Base-by-base conservation (phyloP, 2,888 invertebrate genomes). In the Dryobota labecula region DNA sequence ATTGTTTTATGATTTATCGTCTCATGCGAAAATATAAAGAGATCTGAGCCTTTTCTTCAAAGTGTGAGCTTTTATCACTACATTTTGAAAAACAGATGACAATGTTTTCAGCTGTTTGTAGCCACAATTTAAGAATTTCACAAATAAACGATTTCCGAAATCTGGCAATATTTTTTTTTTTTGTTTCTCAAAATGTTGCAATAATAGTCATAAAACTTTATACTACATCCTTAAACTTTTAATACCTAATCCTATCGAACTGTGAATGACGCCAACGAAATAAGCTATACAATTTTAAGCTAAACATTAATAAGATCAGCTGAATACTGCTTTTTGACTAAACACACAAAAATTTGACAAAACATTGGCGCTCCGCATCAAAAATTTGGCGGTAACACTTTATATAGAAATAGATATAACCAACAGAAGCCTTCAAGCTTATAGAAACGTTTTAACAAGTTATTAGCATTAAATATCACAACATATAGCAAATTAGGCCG, bases 401-500 rank as follows among this genome's bases (percentile, higher is more conserved):
- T 80, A 76, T 70, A 87, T 89, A 90, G 81, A 91, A 86, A 88
- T 90, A 89, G 83, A 73, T 82, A 92, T 90, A 91, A 89, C 90
- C 92, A 94, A 94, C 93, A 93, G 84, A 92, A 92, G 93, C 94
- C 80, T 78, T 85, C 53, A 92, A 92, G 93, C 92, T 84, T 77
- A 86, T 85, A 86, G 80, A 85, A 83, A 78, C 71, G 76, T 83
- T 84, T 84, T 83, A 89, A 90, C 88, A 89, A 88, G 78, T 86
- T 78, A 86, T 87, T 91, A 88, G 84, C 73, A 86, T 87, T 89
- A 89, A 91, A 92, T 94, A 94, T 94, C 94, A 94, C 94, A 94
- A 94, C 91, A 94, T 89, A 87, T 90, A 92, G 92, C 91, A 90
- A 92, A 93, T 85, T 78, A 94, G 94, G 92, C 93, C 92, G 94